Evolutionary conservation across 2,113 vertebrate species (phyloP).

Genomic region (Ceratotherium simum): DNA sequence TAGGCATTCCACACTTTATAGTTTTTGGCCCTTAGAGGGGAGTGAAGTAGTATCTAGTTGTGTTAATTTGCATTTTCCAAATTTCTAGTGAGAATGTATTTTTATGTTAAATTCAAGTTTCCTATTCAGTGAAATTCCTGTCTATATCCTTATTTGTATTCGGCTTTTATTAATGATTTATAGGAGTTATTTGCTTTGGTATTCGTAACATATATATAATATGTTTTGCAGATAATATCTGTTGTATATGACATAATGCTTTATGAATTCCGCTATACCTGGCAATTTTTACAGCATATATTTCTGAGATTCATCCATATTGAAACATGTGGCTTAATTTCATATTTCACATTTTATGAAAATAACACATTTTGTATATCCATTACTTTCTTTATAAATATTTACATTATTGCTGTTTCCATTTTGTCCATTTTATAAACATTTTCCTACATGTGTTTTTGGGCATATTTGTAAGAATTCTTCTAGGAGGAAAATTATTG

Average conservation of each 20-base stretch:
- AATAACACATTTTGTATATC: background rate
- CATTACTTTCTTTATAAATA: background rate
- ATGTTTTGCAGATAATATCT: background rate
- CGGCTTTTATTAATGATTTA: background rate
- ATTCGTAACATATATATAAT: background rate
- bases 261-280: slow-evolving; percentile 9
- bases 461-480: slow-evolving; percentile 15
- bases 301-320: background rate
- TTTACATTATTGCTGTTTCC: background rate
- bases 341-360: background rate
- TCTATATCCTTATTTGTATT: background rate
- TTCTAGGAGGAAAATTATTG: background rate
- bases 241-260: background rate
- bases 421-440: background rate
- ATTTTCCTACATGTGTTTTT: slow-evolving; percentile 6
- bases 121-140: background rate
- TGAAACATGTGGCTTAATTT: background rate
- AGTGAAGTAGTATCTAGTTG: background rate
- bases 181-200: background rate
- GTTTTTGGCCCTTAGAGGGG: background rate
- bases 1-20: background rate
- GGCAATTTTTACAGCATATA: background rate
- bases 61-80: slow-evolving; percentile 19
- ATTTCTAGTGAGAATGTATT: slow-evolving; percentile 7
- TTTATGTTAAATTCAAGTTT: slow-evolving; percentile 10